These are phyloP conservation scores for Oophaga sylvatica DNA, from an alignment of 2,797 vertebrate species.

Conservation along the genomic window DNA sequence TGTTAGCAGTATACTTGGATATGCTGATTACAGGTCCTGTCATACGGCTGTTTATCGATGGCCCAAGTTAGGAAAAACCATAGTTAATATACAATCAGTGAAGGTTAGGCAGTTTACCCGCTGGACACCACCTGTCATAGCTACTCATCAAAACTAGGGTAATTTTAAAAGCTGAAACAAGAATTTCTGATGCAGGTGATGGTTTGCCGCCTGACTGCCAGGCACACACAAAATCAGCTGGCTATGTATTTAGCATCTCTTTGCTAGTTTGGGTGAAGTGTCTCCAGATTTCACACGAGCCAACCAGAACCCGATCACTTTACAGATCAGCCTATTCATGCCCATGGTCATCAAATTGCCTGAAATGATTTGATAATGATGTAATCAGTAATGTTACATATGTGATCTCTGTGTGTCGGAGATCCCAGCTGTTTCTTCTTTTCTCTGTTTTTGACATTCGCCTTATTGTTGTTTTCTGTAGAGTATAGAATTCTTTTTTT, in stretches of 20 bases:
- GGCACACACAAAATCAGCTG: constrained; percentile 46
- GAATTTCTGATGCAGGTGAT: constrained; percentile 13
- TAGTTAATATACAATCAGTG: not conserved
- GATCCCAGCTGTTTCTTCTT: no score
- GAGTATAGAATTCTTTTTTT: not conserved
- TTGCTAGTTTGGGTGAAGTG: constrained; percentile 72
- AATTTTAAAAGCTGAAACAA: constrained; percentile 14
- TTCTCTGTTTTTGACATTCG: no score
- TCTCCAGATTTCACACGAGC: constrained; percentile 70
- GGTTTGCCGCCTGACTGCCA: accelerated
- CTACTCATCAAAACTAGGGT: not conserved
- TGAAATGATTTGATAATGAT: not conserved
- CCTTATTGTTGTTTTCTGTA: no score
- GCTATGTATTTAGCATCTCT: constrained; percentile 66
- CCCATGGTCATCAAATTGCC: not conserved
- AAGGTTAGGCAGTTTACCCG: not conserved
- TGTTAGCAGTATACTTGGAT: no score
- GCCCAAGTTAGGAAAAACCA: no score
- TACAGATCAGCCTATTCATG: not conserved
- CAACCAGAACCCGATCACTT: not conserved
- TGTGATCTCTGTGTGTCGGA: not conserved
- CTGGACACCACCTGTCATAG: not conserved
- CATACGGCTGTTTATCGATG: no score
- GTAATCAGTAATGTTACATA: not conserved
- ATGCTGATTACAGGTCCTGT: no score